A percentile compares a stretch with the other conserved stretches of the same genome.
Conservation (phyloP, 2,888 invertebrate species). For the Plusia festucae region DNA sequence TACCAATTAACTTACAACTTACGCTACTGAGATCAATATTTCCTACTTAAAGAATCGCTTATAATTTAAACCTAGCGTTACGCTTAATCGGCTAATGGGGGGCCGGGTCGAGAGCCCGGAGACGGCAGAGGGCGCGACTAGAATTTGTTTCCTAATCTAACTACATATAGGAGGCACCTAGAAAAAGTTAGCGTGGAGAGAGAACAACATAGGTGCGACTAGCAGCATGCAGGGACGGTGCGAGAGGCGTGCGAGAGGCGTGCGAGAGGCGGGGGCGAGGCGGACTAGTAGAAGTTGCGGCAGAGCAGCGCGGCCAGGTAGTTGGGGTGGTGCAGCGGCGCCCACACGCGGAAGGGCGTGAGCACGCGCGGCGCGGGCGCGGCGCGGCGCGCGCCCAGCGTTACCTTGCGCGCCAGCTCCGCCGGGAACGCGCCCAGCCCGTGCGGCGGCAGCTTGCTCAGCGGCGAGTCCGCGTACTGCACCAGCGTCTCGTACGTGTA, state of each 20-base stretch:
- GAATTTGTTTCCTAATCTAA: slow-evolving; percentile 43
- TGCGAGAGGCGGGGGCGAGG: slow-evolving; percentile 39
- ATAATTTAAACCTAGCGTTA: slow-evolving; percentile 62
- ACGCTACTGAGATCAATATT: slow-evolving; percentile 67
- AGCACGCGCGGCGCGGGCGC: slow-evolving; percentile 56
- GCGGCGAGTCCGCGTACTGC: slow-evolving; percentile 88
- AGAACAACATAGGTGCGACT: slow-evolving; percentile 7
- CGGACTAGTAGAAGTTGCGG: slow-evolving; percentile 86
- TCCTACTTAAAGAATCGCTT: slow-evolving; percentile 59
- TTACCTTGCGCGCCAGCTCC: slow-evolving; percentile 89
- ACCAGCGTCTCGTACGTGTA: slow-evolving; percentile 88
- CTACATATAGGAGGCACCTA: slow-evolving; percentile 30
- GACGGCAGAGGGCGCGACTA: slow-evolving; percentile 36
- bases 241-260: slow-evolving; percentile 33
- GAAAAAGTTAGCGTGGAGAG: neutral
- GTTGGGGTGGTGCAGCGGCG: slow-evolving; percentile 82
- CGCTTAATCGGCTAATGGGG: slow-evolving; percentile 64
- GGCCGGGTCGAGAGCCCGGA: slow-evolving; percentile 41
- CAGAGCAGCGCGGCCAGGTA: slow-evolving; percentile 85
- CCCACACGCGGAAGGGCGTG: slow-evolving; percentile 65
- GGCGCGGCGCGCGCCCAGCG: slow-evolving; percentile 65
- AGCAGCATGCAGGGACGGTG: slow-evolving; percentile 30
- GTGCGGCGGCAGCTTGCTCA: slow-evolving; percentile 87
- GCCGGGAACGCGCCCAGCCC: slow-evolving; percentile 84
- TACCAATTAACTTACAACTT: slow-evolving; percentile 66